Base-by-base conservation (phyloP, 2,888 invertebrate species). In the Hydriomena furcata region DNA sequence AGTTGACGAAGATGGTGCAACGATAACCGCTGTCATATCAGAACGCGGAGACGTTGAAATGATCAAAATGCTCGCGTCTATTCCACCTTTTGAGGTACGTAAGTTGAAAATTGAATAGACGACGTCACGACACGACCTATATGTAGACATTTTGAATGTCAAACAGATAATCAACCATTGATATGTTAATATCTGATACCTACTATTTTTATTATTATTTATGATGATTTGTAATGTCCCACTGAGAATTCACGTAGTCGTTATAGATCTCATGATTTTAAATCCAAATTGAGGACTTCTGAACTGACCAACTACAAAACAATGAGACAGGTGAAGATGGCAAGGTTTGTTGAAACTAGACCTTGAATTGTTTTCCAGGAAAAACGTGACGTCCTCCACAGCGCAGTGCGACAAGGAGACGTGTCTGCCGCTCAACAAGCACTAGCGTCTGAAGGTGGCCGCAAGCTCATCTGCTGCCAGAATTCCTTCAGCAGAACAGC, bases 71-170 rank as follows among this genome's bases (percentile, higher is more conserved):
- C 86, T 97, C 0, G 93, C 93, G 52, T 94, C 94, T 0, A 92
- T 96, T 63, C 91, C 94, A 1, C 91, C 93, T 13, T 95, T 96
- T 78, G 95, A 96, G 91, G 96, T 96, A n/a, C n/a, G n/a, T n/a
- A 84, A 73, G 20, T 32, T n/a, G 7, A 11, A 20, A 21, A 23
- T 6, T 25, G n/a, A 17, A 24, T 2, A 11, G 8, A 4, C 23
- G n/a, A n/a, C n/a, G n/a, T n/a, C n/a, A n/a, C n/a, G n/a, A n/a
- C n/a, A n/a, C n/a, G n/a, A n/a, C n/a, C n/a, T n/a, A n/a, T n/a
- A n/a, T n/a, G n/a, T n/a, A n/a, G n/a, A n/a, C n/a, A n/a, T n/a
- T n/a, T n/a, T n/a, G n/a, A n/a, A n/a, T n/a, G n/a, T n/a, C n/a
- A n/a, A n/a, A n/a, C n/a, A n/a, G n/a, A n/a, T n/a, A n/a, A n/a